Percentiles rank a stretch among this genome's conserved stretches.
These are phyloP conservation scores for Sylvietta virens DNA, from an alignment of 2,113 vertebrate species.

Conservation along the genomic window DNA sequence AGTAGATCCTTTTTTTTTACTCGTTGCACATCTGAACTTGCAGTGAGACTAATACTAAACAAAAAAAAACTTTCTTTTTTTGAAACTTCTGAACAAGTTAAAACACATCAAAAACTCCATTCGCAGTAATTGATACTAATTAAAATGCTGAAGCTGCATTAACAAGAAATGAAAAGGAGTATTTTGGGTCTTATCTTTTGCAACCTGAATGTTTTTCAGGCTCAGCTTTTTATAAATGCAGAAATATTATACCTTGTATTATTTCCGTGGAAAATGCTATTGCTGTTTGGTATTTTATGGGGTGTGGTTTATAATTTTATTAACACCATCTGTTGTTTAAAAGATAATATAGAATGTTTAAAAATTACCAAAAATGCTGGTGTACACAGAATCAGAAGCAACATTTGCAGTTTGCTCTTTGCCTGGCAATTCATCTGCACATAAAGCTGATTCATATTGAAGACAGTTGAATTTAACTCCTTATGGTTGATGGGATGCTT, in stretches of 20 bases:
- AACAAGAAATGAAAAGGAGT: constrained; percentile 57
- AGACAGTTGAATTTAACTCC: constrained; percentile 51
- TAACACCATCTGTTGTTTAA: constrained; percentile 66
- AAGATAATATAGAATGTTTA: constrained; percentile 63
- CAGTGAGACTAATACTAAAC: constrained; percentile 30
- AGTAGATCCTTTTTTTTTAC: background rate
- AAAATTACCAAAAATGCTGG: constrained; percentile 58
- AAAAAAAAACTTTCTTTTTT: constrained; percentile 56
- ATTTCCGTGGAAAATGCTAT: constrained; percentile 46
- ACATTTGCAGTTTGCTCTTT: constrained; percentile 54
- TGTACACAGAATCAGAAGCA: constrained; percentile 44
- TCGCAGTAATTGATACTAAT: constrained; percentile 51
- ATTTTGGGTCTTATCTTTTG: constrained; percentile 59
- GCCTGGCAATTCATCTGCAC: constrained; percentile 44
- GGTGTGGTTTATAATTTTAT: constrained; percentile 67
- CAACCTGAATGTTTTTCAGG: constrained; percentile 34
- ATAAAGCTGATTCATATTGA: constrained; percentile 42
- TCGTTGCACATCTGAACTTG: constrained; percentile 51
- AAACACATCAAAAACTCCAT: constrained; percentile 41
- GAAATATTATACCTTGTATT: constrained; percentile 57
- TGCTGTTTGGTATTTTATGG: constrained; percentile 58
- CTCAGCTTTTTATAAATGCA: constrained; percentile 30
- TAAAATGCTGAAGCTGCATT: constrained; percentile 59
- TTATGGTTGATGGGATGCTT: background rate
- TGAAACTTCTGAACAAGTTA: constrained; percentile 55